Base-by-base conservation (phyloP, 2,113 vertebrate genomes). In the Dicrurus megarhynchus region DNA sequence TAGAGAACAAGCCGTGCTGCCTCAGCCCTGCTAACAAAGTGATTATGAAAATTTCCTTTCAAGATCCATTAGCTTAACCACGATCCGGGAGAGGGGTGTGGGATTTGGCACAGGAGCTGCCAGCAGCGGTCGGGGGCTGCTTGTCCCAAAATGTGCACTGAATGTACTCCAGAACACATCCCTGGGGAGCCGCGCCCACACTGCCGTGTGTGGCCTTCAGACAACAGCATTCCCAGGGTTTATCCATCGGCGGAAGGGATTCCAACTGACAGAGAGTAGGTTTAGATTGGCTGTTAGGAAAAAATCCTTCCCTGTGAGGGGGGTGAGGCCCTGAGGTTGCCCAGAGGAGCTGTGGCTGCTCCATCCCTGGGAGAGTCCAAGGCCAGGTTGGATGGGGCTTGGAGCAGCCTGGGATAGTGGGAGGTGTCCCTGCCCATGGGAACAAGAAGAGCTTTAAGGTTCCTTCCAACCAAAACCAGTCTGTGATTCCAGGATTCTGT, bases 61-160 rank as follows among this genome's bases (percentile, higher is more conserved):
- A 90, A 85, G 81, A 83, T 16, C 67, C 69, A 75, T 87, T 97
- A 95, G 78, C 87, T 94, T 93, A 85, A 68, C 64, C 32, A 26
- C 5, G 23, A 74, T 94, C 52, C 32, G 65, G 32, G 86, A 64
- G 33, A 61, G 90, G 82, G 61, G 61, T 64, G 78, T 93, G 82
- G 95, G 59, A 71, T 93, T 79, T 82, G 90, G 27, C 78, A 82
- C 1, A 0, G 87, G 44, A 78, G 47, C 78, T 91, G 69, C 59
- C 84, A 71, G 87, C 78, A 37, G 56, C 2, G 0, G 27, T 0
- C 27, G 84, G 81, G 69, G 81, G 61, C 60, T 85, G 77, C 50
- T 56, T 75, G 65, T 57, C 87, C 82, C 49, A 4, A 37, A 87
- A 73, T 42, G 65, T 6, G 60, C 65, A 0, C 10, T 64, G 65